Evolutionary conservation across 2,113 vertebrate species (phyloP).

Genomic region (Verasper variegatus): DNA sequence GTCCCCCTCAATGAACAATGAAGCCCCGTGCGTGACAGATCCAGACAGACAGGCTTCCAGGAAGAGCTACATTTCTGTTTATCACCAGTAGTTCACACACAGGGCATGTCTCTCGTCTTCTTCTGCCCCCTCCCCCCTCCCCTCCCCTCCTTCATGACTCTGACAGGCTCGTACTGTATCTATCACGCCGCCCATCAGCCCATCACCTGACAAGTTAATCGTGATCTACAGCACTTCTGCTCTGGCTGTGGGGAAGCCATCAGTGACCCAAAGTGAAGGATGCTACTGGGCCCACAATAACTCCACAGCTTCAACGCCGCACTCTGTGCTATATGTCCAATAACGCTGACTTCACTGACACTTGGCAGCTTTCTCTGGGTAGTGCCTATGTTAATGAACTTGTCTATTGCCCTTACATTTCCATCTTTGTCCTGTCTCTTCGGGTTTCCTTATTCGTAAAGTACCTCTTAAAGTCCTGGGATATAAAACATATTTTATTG

Average conservation of each 20-base stretch:
- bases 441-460: background rate
- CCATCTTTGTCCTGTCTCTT: background rate
- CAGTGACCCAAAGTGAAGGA: background rate
- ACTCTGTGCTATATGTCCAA: background rate
- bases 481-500: background rate
- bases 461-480: background rate
- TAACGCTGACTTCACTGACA: slow-evolving; percentile 4
- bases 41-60: slow-evolving; percentile 37
- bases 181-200: slow-evolving; percentile 14
- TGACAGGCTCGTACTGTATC: slow-evolving; percentile 30
- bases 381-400: slow-evolving; percentile 1
- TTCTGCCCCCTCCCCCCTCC: slow-evolving; percentile 4
- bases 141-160: slow-evolving; percentile 37
- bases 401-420: background rate
- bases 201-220: slow-evolving; percentile 24
- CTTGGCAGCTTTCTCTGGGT: slow-evolving; percentile 27
- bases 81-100: slow-evolving; percentile 48
- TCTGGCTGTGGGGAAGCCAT: background rate
- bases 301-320: background rate
- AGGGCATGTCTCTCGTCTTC: slow-evolving; percentile 33
- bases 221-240: slow-evolving; percentile 24
- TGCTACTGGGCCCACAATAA: too few species aligned
- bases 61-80: slow-evolving; percentile 53
- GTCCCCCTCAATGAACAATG: slow-evolving; percentile 30
- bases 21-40: slow-evolving; percentile 29